Percentiles rank a stretch among this genome's conserved stretches.
phyloP scores from a whole-genome alignment of 2,113 vertebrate species.

The Piaya cayana region DNA sequence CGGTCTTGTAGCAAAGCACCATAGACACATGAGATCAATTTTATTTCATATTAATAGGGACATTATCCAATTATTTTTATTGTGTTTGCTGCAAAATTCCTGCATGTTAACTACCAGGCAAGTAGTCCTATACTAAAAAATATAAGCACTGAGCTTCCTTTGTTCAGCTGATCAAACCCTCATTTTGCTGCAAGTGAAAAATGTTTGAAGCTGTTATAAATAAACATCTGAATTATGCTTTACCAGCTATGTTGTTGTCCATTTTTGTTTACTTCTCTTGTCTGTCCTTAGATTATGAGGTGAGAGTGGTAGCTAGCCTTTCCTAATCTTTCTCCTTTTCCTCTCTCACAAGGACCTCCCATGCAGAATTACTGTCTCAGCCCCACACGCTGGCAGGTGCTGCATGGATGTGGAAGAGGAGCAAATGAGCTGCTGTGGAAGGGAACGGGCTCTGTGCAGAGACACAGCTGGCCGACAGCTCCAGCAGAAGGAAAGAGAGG shows the following conservation, averaged over 20 bases:
- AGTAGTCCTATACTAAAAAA: background rate
- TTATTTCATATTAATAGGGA: background rate
- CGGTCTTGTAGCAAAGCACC: background rate
- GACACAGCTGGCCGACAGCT: background rate
- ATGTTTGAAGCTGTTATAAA: background rate
- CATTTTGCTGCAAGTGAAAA: background rate
- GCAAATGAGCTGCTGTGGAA: background rate
- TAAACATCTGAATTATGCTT: background rate
- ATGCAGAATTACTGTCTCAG: accelerated
- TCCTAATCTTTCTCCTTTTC: background rate
- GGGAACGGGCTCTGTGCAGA: background rate
- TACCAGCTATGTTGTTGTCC: background rate
- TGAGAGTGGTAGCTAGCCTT: background rate
- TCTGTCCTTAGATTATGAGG: background rate
- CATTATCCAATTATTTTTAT: background rate
- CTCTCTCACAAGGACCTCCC: background rate
- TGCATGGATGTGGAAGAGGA: background rate
- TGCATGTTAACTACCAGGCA: too few species aligned
- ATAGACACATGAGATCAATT: background rate
- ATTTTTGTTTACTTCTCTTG: background rate
- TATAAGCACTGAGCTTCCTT: background rate
- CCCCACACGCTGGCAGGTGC: background rate
- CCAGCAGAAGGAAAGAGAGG: background rate
- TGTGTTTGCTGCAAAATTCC: background rate
- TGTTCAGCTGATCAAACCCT: background rate